Evolutionary conservation across 2,113 vertebrate species (phyloP), one percentile per base, ranked within the genome.

Genomic region (Sceloporus tristichus): DNA sequence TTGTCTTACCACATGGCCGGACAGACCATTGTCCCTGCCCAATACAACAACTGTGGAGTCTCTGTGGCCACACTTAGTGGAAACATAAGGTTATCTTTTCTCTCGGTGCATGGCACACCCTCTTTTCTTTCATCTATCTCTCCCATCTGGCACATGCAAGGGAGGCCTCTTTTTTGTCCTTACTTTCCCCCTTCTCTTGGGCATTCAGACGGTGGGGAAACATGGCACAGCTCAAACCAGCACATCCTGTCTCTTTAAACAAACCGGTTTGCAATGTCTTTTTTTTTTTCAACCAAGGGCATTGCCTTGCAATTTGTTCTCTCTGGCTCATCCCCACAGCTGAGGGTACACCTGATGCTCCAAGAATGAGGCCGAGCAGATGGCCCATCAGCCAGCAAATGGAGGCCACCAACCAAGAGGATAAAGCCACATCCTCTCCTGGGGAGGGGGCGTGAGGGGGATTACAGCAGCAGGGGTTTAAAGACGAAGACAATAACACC

Each of bases 401-500:
- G 16, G 40, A 85, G 68, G 76, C 87, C 66, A 79, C 82, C 73
- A 29, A 48, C 75, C 75, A 78, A 11, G 66, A 70, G 53, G 75
- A 85, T 79, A 79, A 88, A 79, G 84, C n/a, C 8, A 25, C 71
- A 59, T 70, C 66, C 48, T 53, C 79, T 90, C 73, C 14, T 70
- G 27, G 79, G 80, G 68, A 74, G 78, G 59, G 86, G 56, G 29
- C 13, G 11, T 34, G 65, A 34, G 59, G 62, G 77, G 79, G 88
- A 86, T 86, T 90, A 86, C 23, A 89, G 79, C 79, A 74, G 38
- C 40, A 19, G 74, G 75, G 85, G 34, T 54, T 40, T 65, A 83
- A 53, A 53, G 71, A 27, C 7, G 53, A 68, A 82, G 82, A 87
- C 73, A 84, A 78, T 38, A 82, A 85, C 85, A 79, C 29, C 68